Base-by-base conservation (phyloP, 1,140 invertebrate species). In the Drosophila sulfurigaster region DNA sequence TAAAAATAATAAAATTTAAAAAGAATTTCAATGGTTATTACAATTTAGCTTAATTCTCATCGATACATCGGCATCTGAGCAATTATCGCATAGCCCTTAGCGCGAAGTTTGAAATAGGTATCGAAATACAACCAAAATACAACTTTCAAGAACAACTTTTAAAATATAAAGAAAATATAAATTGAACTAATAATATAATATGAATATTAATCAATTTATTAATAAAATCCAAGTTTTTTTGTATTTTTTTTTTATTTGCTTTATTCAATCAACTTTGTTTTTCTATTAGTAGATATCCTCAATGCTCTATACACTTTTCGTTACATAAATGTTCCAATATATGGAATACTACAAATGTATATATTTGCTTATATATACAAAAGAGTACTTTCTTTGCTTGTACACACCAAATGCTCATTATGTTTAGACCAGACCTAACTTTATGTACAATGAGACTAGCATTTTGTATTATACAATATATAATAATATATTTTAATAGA, bases 371-470 rank as follows among this genome's bases (percentile, higher is more conserved):
- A 51, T 51, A 58, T 59, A 46, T 63, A 62, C 57, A 73, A 64
- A 51, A 52, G 41, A 69, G 65, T 56, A 74, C 65, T 56, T 65
- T 64, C 8, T 48, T 86, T 78, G 41, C 69, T 85, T 87, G 79
- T 87, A 87, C 83, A 82, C 83, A 87, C 78, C 82, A 87, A 87
- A 87, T 87, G 82, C 82, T 88, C 83, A 73, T 79, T 63, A 68
- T 58, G 38, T 66, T 75, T 74, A 67, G 59, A 74, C 70, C 63
- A 46, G 38, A 66, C 48, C 74, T 74, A 74, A 74, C 48, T 15
- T 51, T 87, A 87, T 87, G 32, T 87, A 82, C 83, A 88, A 49
- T 69, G 75, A 75, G 69, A 78, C 71, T 76, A 77, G 71, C 51
- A 65, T 8, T 58, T 63, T 59, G 28, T 64, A 43, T 75, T 43